Conservation (phyloP, 2,113 vertebrate genomes). For the Osmerus mordax region DNA sequence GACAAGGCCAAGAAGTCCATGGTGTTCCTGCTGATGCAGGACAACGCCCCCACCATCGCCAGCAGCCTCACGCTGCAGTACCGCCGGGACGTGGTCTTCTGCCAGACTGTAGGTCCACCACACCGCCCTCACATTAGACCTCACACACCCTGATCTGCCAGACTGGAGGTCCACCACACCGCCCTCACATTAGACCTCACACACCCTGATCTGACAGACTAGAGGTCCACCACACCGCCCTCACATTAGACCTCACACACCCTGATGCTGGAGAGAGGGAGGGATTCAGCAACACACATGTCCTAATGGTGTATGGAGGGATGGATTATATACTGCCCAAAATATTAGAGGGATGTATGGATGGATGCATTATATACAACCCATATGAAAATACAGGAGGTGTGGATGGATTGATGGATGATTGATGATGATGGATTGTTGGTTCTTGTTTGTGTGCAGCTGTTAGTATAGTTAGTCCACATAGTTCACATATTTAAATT, state of each 20-base stretch:
- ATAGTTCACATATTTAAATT: no score
- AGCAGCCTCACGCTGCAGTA: slow-evolving; percentile 90
- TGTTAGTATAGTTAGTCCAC: no score
- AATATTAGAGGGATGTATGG: no score
- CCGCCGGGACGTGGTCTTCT: slow-evolving; percentile 97
- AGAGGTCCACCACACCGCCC: no score
- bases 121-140: neutral
- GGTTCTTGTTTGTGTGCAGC: slow-evolving; percentile 62
- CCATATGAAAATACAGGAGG: no score
- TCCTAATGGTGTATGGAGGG: no score
- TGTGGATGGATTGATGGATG: neutral
- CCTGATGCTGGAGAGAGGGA: no score
- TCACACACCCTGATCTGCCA: neutral
- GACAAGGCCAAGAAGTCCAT: slow-evolving; percentile 97
- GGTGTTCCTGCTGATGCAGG: slow-evolving; percentile 98
- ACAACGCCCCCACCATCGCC: slow-evolving; percentile 91
- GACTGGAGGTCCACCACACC: neutral
- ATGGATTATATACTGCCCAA: no score
- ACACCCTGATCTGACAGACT: neutral
- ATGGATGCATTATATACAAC: no score
- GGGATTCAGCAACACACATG: no score
- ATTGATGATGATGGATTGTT: neutral
- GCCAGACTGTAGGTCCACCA: slow-evolving; percentile 79
- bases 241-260: neutral
- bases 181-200: neutral